Percentiles rank a stretch among this genome's conserved stretches.
Conservation (phyloP, 2,888 invertebrate genomes). For the Encarsia formosa region DNA sequence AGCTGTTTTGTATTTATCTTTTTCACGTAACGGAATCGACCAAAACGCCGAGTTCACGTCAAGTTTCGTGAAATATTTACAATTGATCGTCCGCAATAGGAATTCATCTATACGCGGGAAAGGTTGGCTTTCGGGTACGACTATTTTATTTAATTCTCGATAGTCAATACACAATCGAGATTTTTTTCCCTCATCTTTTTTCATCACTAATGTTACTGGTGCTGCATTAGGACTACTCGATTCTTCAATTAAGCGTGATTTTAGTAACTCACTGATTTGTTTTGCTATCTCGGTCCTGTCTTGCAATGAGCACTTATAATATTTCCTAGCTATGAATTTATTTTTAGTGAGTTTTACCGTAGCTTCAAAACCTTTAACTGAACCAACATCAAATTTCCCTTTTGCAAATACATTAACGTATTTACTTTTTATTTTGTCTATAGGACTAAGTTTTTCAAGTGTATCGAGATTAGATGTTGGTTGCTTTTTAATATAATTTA, state of each 20-base stretch:
- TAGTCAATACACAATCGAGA: too few relatives aligned
- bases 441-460: constrained; percentile 10
- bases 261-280: constrained; percentile 23
- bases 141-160: too few relatives aligned
- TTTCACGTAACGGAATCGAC: too few relatives aligned
- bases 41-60: too few relatives aligned
- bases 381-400: constrained; percentile 25
- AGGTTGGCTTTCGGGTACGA: too few relatives aligned
- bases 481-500: background rate
- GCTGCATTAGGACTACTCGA: constrained; percentile 22
- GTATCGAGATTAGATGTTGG: background rate
- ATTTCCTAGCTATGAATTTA: constrained; percentile 27
- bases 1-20: too few relatives aligned
- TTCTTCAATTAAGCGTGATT: constrained; percentile 25
- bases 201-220: constrained; percentile 22
- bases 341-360: constrained; percentile 25
- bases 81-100: constrained; percentile 19
- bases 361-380: constrained; percentile 22
- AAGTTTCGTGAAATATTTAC: constrained; percentile 23
- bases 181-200: constrained; percentile 22
- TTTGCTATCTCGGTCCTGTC: constrained; percentile 24
- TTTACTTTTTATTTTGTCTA: constrained; percentile 26
- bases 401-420: too few relatives aligned
- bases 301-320: too few relatives aligned
- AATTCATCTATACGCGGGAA: constrained; percentile 25